Base-by-base conservation (phyloP, 2,888 invertebrate genomes). In the Melipona beecheii region DNA sequence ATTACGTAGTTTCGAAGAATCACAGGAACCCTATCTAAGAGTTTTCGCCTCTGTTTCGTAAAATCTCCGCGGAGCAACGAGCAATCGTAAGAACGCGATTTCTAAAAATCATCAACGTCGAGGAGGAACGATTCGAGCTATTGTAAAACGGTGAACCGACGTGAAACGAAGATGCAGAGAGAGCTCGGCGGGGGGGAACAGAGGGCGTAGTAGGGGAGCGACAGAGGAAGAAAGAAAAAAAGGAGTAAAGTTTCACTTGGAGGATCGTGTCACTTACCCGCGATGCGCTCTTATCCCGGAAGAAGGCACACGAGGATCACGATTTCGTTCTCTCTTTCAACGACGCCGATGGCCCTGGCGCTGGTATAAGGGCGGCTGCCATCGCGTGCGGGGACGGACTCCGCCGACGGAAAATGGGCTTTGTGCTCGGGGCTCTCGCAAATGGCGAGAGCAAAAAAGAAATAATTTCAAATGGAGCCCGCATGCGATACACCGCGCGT, bases 401-500 rank as follows among this genome's bases (percentile, higher is more conserved):
- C 31, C 31, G 31, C 31, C 31, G 31, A 31, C 31, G 64, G 80
- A 86, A 90, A 91, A 86, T 88, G 88, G 84, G 81, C 87, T 91
- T 92, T 91, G 91, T 89, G 86, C 43, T 43, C 43, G 79, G 83
- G 80, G 71, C 64, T 66, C 64, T 66, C 79, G 79, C 83, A 88
- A 91, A 89, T 86, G 85, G 87, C 72, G 81, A 87, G 70, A 75
- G 88, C 78, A 85, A 86, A 90, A 91, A 91, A 91, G 85, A 84
- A 91, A 91, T 90, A 88, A 91, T 91, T 89, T 89, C 73, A 90
- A 91, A 92, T 83, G 89, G 84, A 92, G 90, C 90, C 90, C 91
- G 91, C 89, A 89, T 91, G 87, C 75, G 90, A 90, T 78, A 86
- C 84, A 87, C 43, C 43, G 43, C 80, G 83, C 68, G 71, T 76